A percentile compares a stretch with the other conserved stretches of the same genome.
These are phyloP conservation scores for Dugesia japonica DNA, from an alignment of 2,888 invertebrate genomes.

Conservation along the genomic window DNA sequence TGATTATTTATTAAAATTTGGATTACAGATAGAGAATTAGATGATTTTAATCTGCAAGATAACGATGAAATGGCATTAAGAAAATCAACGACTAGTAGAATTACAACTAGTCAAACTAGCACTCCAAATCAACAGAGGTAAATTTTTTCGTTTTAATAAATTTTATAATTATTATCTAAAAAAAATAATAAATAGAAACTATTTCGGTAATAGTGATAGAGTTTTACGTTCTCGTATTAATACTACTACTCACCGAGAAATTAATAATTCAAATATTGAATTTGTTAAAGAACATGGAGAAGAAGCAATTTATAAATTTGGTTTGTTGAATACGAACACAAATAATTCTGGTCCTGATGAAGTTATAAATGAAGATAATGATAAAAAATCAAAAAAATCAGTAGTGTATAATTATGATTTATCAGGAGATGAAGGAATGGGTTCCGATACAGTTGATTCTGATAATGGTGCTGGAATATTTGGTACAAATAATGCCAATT, in stretches of 20 bases:
- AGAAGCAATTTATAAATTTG: not conserved
- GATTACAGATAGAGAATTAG: too few species aligned
- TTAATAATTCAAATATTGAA: not conserved
- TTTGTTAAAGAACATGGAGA: not conserved
- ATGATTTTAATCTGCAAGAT: too few species aligned
- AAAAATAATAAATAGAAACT: too few species aligned
- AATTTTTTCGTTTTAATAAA: too few species aligned
- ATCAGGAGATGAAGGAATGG: not conserved
- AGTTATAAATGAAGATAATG: not conserved
- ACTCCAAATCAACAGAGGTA: too few species aligned
- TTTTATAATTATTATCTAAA: too few species aligned
- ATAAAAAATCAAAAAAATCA: not conserved
- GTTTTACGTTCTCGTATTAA: not conserved
- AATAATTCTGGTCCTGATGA: conserved; percentile 10
- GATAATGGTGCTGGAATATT: not conserved
- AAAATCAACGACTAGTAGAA: too few species aligned
- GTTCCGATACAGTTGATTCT: not conserved
- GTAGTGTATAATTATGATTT: not conserved
- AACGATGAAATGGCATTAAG: too few species aligned
- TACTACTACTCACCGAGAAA: not conserved
- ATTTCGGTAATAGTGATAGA: not conserved
- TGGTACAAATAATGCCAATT: not conserved
- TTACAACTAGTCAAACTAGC: too few species aligned
- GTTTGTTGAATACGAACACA: not conserved
- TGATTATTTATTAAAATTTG: too few species aligned